Conservation (phyloP, 1,140 invertebrate species). For the Rhopalosiphum maidis region DNA sequence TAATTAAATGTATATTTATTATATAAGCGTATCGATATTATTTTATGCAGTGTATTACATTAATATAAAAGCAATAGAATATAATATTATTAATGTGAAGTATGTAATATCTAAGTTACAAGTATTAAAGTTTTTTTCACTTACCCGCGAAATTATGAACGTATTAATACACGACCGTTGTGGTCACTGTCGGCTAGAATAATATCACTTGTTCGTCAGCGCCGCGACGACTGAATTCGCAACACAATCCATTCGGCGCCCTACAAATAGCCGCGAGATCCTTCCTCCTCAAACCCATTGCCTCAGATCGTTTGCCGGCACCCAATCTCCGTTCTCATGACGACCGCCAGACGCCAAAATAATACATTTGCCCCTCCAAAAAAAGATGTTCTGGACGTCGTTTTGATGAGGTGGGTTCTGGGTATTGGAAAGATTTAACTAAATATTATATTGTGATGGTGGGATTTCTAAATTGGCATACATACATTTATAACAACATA, state of each 20-base stretch:
- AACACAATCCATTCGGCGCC: slow-evolving; percentile 49
- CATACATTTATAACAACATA: not conserved
- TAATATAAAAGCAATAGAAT: not conserved
- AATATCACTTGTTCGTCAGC: slow-evolving; percentile 30
- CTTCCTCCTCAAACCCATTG: slow-evolving; percentile 27
- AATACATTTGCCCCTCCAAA: not conserved
- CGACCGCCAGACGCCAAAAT: not conserved
- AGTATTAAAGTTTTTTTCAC: slow-evolving; percentile 36
- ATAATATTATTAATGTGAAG: not conserved
- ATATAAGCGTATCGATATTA: not conserved
- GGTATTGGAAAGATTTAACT: not conserved
- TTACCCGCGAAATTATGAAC: slow-evolving; percentile 37
- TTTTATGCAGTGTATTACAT: not conserved
- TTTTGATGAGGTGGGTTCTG: not conserved
- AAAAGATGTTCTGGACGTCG: no score
- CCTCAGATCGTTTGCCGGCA: slow-evolving; percentile 30
- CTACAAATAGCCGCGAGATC: slow-evolving; percentile 57
- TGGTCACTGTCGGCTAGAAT: slow-evolving; percentile 49
- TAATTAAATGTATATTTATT: not conserved
- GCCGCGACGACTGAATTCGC: slow-evolving; percentile 54
- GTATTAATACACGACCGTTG: slow-evolving; percentile 41
- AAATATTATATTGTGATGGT: not conserved
- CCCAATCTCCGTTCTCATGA: slow-evolving; percentile 34
- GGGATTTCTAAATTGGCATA: not conserved
- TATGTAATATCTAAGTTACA: not conserved